Percentiles rank a stretch among this genome's conserved stretches.
Evolutionary conservation across 2,888 invertebrate genomes (phyloP).

Genomic region (Tribolium freemani): DNA sequence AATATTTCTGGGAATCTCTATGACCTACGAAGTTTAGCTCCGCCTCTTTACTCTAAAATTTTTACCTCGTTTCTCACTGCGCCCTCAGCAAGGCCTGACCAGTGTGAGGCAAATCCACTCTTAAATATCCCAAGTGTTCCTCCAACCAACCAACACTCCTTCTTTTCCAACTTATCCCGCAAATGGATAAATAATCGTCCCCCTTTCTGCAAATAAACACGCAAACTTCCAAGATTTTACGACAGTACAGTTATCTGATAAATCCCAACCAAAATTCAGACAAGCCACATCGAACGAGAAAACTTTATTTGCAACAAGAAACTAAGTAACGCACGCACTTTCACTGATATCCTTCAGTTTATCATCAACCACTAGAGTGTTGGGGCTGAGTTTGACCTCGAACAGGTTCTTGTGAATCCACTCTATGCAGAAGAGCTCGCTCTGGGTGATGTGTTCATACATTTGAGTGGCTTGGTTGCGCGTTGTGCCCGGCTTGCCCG

Average conservation of each 20-base stretch:
- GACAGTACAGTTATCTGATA: conserved; percentile 4
- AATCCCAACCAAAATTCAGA: conserved; percentile 8
- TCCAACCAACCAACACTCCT: too few relatives aligned
- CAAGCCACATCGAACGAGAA: conserved; percentile 6
- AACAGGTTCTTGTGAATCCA: conserved; percentile 61
- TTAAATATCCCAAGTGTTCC: background rate
- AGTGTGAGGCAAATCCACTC: too few relatives aligned
- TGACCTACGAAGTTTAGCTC: too few relatives aligned
- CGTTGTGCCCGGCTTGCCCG: background rate
- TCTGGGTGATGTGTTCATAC: conserved; percentile 57
- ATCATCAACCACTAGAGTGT: conserved; percentile 56
- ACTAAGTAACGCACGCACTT: conserved; percentile 13
- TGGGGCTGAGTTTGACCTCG: conserved; percentile 55
- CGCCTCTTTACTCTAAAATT: too few relatives aligned
- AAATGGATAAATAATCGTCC: conserved; percentile 21
- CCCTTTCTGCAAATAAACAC: conserved; percentile 20
- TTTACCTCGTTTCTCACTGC: too few relatives aligned
- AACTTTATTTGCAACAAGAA: conserved; percentile 6
- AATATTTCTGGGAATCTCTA: too few relatives aligned
- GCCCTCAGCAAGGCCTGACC: too few relatives aligned
- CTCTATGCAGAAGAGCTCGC: conserved; percentile 58
- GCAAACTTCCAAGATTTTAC: conserved; percentile 24
- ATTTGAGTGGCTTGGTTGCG: conserved; percentile 52
- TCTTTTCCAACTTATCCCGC: background rate
- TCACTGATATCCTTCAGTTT: conserved; percentile 51